These are phyloP conservation scores for Manis crassicaudata DNA, from an alignment of 2,797 vertebrate species.

Conservation along the genomic window DNA sequence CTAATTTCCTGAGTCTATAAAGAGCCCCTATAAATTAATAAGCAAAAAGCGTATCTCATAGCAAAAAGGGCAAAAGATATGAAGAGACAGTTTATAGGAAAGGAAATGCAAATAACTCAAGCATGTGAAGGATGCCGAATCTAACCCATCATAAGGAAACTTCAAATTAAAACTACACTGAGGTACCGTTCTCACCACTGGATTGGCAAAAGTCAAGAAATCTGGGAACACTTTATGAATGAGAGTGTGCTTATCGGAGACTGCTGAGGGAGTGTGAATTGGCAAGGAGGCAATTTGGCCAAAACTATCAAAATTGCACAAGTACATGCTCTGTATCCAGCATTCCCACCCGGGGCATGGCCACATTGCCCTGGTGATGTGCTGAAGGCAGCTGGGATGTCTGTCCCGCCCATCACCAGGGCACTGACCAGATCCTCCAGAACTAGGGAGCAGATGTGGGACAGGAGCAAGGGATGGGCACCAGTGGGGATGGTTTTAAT, in stretches of 20 bases:
- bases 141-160: background rate
- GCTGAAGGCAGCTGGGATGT: background rate
- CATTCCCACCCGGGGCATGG: background rate
- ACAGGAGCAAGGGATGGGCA: background rate
- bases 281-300: background rate
- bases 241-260: background rate
- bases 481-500: rapidly evolving
- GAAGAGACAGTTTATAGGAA: background rate
- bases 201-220: background rate
- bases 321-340: background rate
- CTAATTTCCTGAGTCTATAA: background rate
- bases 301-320: background rate
- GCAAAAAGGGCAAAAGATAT: background rate
- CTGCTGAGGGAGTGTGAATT: background rate
- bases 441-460: background rate
- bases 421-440: background rate
- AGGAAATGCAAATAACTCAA: background rate
- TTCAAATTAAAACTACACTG: background rate
- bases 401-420: background rate
- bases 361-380: background rate
- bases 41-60: background rate
- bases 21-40: constrained; percentile 23
- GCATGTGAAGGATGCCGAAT: background rate
- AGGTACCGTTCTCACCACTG: background rate
- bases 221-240: rapidly evolving